A percentile compares a stretch with the other conserved stretches of the same genome.
Evolutionary conservation across 2,888 invertebrate genomes (phyloP).

Genomic region (Protophormia terraenovae): DNA sequence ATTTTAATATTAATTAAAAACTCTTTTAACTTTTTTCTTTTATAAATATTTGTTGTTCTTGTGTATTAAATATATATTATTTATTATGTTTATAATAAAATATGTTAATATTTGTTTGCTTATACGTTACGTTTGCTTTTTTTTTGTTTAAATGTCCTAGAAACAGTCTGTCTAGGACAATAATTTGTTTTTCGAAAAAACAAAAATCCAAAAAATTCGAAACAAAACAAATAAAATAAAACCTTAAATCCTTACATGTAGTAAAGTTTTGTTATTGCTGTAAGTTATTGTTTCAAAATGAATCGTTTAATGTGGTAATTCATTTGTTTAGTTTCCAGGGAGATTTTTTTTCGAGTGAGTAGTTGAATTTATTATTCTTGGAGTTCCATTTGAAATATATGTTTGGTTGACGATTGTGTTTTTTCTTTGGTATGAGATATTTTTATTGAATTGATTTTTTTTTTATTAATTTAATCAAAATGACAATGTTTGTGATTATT

Average conservation of each 20-base stretch:
- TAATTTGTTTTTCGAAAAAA: not conserved
- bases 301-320: conserved; percentile 7
- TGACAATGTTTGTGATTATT: conserved; percentile 20
- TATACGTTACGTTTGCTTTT: conserved; percentile 51
- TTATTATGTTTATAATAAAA: conserved; percentile 48
- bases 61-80: not conserved
- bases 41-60: conserved; percentile 7
- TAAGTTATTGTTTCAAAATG: not conserved
- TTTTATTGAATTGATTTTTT: conserved; percentile 12
- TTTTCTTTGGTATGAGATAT: not conserved
- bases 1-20: conserved; percentile 31
- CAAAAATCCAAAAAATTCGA: not conserved
- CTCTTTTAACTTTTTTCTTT: not conserved
- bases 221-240: conserved; percentile 17
- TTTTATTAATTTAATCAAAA: conserved; percentile 14
- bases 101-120: conserved; percentile 47
- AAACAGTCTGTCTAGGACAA: not conserved
- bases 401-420: conserved; percentile 6
- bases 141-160: not conserved
- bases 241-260: conserved; percentile 15
- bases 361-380: conserved; percentile 40
- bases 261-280: conserved; percentile 12
- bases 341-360: not conserved
- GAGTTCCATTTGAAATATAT: conserved; percentile 54
- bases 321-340: not conserved